A percentile compares a stretch with the other conserved stretches of the same genome.
Evolutionary conservation across 2,797 vertebrate species (phyloP).

Genomic region (Vireo griseus): DNA sequence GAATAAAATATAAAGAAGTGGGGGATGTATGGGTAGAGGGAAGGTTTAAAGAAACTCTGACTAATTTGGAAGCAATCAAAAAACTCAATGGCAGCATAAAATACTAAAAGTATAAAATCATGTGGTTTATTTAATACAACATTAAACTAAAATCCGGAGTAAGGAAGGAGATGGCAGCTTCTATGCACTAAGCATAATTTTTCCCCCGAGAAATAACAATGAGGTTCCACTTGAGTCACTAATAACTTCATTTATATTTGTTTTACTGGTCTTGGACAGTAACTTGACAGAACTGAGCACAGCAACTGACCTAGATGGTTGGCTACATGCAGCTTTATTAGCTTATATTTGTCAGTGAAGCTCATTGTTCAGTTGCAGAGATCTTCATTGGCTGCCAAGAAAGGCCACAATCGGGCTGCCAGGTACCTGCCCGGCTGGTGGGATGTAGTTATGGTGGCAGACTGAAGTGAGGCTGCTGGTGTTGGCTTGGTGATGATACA

Average conservation of each 20-base stretch:
- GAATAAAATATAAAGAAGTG: background rate
- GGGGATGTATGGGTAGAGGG: background rate
- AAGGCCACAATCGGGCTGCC: fast-evolving
- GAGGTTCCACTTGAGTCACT: background rate
- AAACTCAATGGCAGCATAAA: background rate
- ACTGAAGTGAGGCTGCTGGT: background rate
- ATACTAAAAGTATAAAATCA: background rate
- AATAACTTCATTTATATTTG: background rate
- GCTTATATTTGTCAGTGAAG: background rate
- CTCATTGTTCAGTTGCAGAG: background rate
- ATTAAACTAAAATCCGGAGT: background rate
- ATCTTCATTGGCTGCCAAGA: background rate
- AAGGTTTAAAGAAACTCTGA: background rate
- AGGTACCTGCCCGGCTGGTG: background rate
- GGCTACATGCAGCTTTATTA: background rate
- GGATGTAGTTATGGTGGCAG: background rate
- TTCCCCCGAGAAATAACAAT: background rate
- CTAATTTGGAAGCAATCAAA: background rate
- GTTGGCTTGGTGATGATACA: background rate
- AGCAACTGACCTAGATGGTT: background rate
- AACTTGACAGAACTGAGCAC: background rate
- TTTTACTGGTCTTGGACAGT: background rate
- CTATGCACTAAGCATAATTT: background rate
- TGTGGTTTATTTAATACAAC: background rate
- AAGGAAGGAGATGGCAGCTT: background rate